Evolutionary conservation across 2,113 vertebrate species (phyloP).

Genomic region (Otocyon megalotis): DNA sequence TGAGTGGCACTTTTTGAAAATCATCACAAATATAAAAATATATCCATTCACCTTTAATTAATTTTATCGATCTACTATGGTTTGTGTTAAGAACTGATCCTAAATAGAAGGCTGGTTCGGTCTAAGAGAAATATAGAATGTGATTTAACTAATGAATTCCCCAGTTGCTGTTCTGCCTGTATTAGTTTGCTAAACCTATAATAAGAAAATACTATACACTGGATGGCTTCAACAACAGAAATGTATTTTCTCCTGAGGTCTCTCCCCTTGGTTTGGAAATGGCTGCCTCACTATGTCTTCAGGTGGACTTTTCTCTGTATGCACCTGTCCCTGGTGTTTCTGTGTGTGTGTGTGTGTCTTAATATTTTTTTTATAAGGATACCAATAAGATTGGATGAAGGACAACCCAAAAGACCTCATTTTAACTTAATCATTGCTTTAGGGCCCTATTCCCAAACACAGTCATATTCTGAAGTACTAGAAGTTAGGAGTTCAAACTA

Average conservation of each 20-base stretch:
- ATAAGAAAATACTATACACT: not conserved
- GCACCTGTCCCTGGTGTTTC: not conserved
- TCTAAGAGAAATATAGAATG: not conserved
- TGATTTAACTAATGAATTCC: not conserved
- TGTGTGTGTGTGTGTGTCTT: not conserved
- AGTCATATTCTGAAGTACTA: not conserved
- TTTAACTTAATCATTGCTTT: not conserved
- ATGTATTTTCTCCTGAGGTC: not conserved
- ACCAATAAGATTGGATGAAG: not conserved
- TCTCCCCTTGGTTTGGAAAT: not conserved
- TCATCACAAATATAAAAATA: not conserved
- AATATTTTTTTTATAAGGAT: not conserved
- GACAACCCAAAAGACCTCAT: not conserved
- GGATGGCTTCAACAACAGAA: not conserved
- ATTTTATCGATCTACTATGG: not conserved
- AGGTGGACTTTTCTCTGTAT: not conserved
- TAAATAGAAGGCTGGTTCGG: not conserved
- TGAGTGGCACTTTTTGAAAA: not conserved
- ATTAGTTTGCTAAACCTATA: not conserved
- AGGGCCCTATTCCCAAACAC: not conserved
- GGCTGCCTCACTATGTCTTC: no score
- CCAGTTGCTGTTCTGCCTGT: not conserved
- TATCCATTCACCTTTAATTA: not conserved
- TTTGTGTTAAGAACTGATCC: not conserved
- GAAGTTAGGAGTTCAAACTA: not conserved